These are phyloP conservation scores for Oostethus manadensis DNA, from an alignment of 2,113 vertebrate genomes.

Conservation along the genomic window DNA sequence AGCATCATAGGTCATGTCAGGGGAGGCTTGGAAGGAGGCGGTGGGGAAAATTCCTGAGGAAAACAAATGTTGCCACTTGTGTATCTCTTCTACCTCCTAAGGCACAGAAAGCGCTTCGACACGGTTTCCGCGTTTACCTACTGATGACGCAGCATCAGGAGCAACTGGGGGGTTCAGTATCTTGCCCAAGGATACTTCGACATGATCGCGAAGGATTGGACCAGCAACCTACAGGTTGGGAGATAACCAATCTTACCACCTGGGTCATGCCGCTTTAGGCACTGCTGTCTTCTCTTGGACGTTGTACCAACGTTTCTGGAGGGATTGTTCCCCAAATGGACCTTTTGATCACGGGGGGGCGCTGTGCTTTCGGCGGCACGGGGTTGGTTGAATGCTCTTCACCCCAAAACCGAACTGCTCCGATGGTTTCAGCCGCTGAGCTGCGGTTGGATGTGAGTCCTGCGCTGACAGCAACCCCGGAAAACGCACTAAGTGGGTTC, in stretches of 20 bases:
- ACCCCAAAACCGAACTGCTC: not conserved
- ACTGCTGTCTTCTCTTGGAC: not conserved
- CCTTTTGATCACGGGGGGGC: not conserved
- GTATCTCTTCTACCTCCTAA: no score
- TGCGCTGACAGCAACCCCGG: not conserved
- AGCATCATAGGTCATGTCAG: slow-evolving; percentile 23
- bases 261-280: no score
- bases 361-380: not conserved
- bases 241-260: no score
- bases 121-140: no score
- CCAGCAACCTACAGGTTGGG: no score
- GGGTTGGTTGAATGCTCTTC: not conserved
- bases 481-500: not conserved
- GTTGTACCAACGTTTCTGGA: not conserved
- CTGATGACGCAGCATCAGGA: no score
- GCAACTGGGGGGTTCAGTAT: no score
- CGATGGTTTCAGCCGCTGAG: not conserved
- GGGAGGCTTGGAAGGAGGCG: slow-evolving; percentile 5
- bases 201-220: no score
- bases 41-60: not conserved
- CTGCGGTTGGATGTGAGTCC: not conserved
- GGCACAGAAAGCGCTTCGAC: no score
- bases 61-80: slow-evolving; percentile 18
- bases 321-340: not conserved
- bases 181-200: no score